Evolutionary conservation across 1,140 invertebrate genomes (phyloP).

Genomic region (Aphaenogaster floridana): DNA sequence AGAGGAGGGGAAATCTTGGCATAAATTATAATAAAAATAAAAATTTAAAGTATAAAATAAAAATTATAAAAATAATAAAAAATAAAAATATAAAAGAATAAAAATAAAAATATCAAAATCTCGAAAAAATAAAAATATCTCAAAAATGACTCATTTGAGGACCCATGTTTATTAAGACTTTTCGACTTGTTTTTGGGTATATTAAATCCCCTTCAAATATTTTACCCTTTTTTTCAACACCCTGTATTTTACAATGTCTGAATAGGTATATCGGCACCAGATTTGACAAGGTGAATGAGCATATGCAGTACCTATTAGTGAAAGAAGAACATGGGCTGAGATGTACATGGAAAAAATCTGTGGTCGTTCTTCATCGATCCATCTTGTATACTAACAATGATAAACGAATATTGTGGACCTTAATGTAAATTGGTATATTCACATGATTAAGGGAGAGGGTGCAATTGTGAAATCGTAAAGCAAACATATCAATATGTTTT

Average conservation of each 20-base stretch:
- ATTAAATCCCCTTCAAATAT: no score
- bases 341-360: neutral
- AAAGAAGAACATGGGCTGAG: neutral
- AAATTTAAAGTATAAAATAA: no score
- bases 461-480: neutral
- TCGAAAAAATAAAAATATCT: no score
- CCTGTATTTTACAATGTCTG: neutral
- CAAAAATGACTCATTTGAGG: no score
- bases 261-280: constrained; percentile 13
- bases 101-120: no score
- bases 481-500: neutral
- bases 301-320: neutral
- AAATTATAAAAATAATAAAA: no score
- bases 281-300: constrained; percentile 34
- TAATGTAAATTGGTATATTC: neutral
- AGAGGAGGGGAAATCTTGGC: no score
- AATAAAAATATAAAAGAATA: no score
- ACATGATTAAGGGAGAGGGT: neutral
- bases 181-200: no score
- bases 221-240: no score
- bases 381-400: neutral
- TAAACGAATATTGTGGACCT: constrained; percentile 9
- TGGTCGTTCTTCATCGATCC: neutral
- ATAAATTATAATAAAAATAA: no score
- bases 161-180: no score